A percentile compares a stretch with the other conserved stretches of the same genome.
These are phyloP conservation scores for Poecilia gillii DNA, from an alignment of 2,797 vertebrate genomes.

Conservation along the genomic window DNA sequence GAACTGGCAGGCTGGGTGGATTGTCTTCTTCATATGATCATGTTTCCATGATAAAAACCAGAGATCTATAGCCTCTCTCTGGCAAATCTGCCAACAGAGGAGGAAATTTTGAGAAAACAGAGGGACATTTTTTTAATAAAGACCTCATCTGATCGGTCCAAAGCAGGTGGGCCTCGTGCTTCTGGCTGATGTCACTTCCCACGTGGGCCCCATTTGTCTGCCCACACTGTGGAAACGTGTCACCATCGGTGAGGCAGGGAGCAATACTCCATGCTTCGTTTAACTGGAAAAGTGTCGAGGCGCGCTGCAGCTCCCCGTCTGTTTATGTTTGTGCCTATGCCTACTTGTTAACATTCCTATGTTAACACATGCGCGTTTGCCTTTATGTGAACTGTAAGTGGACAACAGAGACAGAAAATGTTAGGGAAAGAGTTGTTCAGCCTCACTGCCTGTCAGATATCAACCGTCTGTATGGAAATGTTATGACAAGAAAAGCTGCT, in stretches of 20 bases:
- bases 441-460: slow-evolving; percentile 41
- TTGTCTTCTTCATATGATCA: slow-evolving; percentile 57
- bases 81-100: slow-evolving; percentile 36
- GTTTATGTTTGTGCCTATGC: slow-evolving; percentile 23
- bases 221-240: slow-evolving; percentile 57
- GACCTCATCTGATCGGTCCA: slow-evolving; percentile 37
- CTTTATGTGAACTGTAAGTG: slow-evolving; percentile 14
- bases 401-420: slow-evolving; percentile 22
- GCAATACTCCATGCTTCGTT: slow-evolving; percentile 63
- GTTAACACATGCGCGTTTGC: slow-evolving; percentile 19
- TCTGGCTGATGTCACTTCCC: slow-evolving; percentile 63
- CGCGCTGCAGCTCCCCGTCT: slow-evolving; percentile 40
- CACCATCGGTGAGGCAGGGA: slow-evolving; percentile 50
- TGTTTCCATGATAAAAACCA: slow-evolving; percentile 65
- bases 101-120: slow-evolving; percentile 37
- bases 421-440: slow-evolving; percentile 22
- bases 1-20: slow-evolving; percentile 50
- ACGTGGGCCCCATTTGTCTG: slow-evolving; percentile 61
- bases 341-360: slow-evolving; percentile 10
- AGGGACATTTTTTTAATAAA: slow-evolving; percentile 44
- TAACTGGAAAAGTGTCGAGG: slow-evolving; percentile 60
- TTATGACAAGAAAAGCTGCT: slow-evolving; percentile 67
- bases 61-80: slow-evolving; percentile 22
- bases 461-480: slow-evolving; percentile 58
- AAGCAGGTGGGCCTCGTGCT: slow-evolving; percentile 61